Percentiles rank a stretch among this genome's conserved stretches.
Conservation (phyloP, 2,797 vertebrate species). For the Phataginus tetradactyla region DNA sequence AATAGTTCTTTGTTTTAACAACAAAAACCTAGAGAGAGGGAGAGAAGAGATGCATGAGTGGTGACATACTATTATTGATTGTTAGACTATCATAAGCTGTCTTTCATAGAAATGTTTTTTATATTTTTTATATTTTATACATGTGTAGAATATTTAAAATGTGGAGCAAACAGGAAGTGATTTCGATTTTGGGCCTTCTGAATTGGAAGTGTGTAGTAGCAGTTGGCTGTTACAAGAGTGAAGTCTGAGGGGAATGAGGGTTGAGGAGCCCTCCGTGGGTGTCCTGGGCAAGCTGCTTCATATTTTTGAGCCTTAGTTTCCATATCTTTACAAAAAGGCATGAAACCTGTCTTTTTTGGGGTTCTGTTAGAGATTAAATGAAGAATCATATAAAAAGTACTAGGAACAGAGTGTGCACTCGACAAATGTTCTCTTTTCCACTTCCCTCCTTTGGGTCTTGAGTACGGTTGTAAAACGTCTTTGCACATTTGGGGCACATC, state of each 20-base stretch:
- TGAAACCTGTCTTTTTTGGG: background rate
- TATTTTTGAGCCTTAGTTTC: background rate
- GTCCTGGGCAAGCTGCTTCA: background rate
- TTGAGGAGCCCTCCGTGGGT: background rate
- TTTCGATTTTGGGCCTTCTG: background rate
- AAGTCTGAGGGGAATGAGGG: background rate
- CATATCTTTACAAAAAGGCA: background rate
- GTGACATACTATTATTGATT: background rate
- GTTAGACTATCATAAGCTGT: background rate
- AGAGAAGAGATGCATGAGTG: background rate
- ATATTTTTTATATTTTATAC: background rate
- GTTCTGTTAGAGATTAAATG: background rate
- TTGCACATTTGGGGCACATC: background rate
- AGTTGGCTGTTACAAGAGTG: background rate
- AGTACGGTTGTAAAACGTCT: background rate
- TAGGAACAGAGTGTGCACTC: background rate
- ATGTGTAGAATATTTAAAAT: background rate
- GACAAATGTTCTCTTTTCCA: background rate
- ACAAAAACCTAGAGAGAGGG: background rate
- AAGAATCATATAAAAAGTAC: background rate
- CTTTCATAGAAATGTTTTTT: constrained; percentile 26
- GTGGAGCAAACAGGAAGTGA: background rate
- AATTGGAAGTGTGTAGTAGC: background rate
- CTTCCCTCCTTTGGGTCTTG: background rate
- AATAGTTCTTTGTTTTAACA: constrained; percentile 38